phyloP scores from a whole-genome alignment of 2,888 invertebrate species.

The Lampropteryx suffumata region DNA sequence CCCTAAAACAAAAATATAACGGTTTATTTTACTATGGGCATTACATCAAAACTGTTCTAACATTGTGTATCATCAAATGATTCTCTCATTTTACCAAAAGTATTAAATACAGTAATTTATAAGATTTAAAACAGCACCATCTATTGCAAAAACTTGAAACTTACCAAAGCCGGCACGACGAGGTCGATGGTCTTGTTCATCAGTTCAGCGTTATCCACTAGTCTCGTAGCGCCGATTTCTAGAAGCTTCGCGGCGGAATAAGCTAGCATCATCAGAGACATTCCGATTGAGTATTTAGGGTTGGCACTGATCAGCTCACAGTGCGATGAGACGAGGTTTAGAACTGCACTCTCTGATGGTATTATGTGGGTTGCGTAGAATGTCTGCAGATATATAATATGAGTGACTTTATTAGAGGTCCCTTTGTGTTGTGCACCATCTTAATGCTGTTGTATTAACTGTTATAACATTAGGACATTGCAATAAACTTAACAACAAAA shows the following conservation, averaged over 20 bases:
- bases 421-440: too few relatives aligned
- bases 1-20: too few relatives aligned
- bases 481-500: too few relatives aligned
- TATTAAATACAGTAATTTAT: too few relatives aligned
- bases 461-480: too few relatives aligned
- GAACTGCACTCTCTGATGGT: conserved; percentile 91
- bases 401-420: too few relatives aligned
- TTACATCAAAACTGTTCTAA: too few relatives aligned
- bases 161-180: conserved; percentile 88
- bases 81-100: too few relatives aligned
- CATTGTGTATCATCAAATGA: too few relatives aligned
- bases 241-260: conserved; percentile 71
- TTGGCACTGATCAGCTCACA: conserved; percentile 72
- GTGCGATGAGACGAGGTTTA: conserved; percentile 85
- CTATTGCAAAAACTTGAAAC: conserved; percentile 22
- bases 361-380: conserved; percentile 90
- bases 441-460: too few relatives aligned
- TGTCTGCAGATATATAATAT: conserved; percentile 71
- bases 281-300: conserved; percentile 65
- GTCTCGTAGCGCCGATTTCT: conserved; percentile 64
- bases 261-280: conserved; percentile 72
- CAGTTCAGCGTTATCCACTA: conserved; percentile 84
- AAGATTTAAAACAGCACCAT: not conserved
- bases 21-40: too few relatives aligned
- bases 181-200: conserved; percentile 86